phyloP scores from a whole-genome alignment of 2,888 invertebrate species.

The Oasisia sp. region DNA sequence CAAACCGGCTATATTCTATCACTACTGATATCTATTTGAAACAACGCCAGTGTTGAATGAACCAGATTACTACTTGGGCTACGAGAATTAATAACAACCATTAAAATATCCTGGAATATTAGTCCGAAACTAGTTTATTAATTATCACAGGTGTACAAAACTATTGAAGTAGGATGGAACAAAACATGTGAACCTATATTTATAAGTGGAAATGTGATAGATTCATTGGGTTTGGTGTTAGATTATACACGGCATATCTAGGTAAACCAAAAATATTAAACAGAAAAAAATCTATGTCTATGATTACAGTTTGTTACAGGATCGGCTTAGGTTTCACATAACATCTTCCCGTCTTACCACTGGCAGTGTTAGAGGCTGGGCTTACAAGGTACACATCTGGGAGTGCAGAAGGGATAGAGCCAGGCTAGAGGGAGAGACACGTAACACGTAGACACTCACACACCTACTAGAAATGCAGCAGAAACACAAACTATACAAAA shows the following conservation, averaged over 20 bases:
- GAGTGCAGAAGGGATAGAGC: not conserved
- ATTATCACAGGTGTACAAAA: not conserved
- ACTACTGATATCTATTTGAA: not conserved
- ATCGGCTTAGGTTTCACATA: not conserved
- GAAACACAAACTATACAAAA: constrained; percentile 12
- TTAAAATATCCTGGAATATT: not conserved
- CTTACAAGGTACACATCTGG: not conserved
- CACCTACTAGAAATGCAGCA: not conserved
- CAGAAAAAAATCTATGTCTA: too few species aligned
- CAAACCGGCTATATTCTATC: not conserved
- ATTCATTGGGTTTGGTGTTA: too few species aligned
- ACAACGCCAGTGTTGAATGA: not conserved
- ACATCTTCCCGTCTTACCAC: not conserved
- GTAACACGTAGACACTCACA: not conserved
- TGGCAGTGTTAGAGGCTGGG: not conserved
- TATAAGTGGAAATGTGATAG: too few species aligned
- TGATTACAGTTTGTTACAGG: not conserved
- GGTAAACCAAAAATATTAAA: too few species aligned
- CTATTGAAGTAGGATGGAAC: not conserved
- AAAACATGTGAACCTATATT: too few species aligned
- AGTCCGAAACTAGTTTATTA: not conserved
- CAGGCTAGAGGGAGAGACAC: not conserved
- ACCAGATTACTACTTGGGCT: not conserved
- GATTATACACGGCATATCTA: too few species aligned
- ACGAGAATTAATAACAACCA: not conserved